Percentiles rank a stretch among this genome's conserved stretches.
These are phyloP conservation scores for Nezara viridula DNA, from an alignment of 2,888 invertebrate genomes.

Conservation along the genomic window DNA sequence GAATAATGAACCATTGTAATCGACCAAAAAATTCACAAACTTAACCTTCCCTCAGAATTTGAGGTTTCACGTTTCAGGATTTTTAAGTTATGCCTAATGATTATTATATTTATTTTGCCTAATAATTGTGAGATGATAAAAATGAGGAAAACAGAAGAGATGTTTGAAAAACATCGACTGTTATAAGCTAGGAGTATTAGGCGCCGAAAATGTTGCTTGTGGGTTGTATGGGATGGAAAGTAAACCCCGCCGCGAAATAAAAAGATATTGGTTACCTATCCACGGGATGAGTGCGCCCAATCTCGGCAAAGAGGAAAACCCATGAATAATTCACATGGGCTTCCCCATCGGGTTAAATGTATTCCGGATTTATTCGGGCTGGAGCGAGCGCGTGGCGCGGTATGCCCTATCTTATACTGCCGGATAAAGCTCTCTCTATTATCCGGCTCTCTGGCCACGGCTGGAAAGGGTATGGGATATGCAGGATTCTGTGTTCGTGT, in stretches of 20 bases:
- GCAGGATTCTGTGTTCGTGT: no score
- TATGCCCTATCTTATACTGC: not conserved
- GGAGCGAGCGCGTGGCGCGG: constrained; percentile 27
- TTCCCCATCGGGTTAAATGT: constrained; percentile 41
- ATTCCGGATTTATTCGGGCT: constrained; percentile 48
- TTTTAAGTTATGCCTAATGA: no score
- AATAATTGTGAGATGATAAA: not conserved
- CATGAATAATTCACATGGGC: constrained; percentile 48
- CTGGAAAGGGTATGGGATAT: not conserved
- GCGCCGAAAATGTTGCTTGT: not conserved
- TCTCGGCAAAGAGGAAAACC: constrained; percentile 37
- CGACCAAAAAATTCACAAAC: no score
- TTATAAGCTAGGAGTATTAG: not conserved
- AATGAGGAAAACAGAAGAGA: not conserved
- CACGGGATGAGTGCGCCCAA: constrained; percentile 28
- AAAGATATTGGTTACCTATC: constrained; percentile 42
- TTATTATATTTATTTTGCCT: no score
- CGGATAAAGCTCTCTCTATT: not conserved
- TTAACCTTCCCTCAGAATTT: no score
- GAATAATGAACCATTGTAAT: no score
- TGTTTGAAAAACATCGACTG: not conserved
- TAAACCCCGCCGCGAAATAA: not conserved
- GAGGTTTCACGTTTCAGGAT: no score
- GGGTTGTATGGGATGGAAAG: constrained; percentile 29
- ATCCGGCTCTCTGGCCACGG: not conserved